phyloP scores from a whole-genome alignment of 2,113 vertebrate genomes.

The Anseranas semipalmata region DNA sequence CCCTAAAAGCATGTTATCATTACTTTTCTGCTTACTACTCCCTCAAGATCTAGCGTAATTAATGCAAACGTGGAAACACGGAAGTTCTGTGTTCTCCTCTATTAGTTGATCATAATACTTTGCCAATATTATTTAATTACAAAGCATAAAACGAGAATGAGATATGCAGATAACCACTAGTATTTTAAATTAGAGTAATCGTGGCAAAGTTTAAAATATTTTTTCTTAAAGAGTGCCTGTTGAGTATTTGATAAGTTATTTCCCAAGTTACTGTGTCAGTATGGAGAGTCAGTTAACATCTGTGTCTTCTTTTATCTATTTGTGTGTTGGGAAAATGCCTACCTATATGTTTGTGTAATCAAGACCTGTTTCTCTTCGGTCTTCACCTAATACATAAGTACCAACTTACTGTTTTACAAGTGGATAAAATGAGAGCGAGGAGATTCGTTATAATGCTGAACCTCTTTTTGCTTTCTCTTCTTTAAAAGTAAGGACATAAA shows the following conservation, averaged over 20 bases:
- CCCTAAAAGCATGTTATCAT: not conserved
- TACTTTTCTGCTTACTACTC: not conserved
- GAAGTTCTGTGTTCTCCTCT: not conserved
- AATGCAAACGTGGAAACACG: not conserved
- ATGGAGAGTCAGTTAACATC: not conserved
- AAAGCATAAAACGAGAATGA: not conserved
- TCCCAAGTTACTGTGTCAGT: not conserved
- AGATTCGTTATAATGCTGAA: not conserved
- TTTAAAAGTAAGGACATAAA: conserved; percentile 20
- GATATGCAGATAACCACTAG: not conserved
- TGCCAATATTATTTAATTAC: not conserved
- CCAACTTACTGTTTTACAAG: not conserved
- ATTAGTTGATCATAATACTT: not conserved
- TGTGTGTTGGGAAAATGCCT: not conserved
- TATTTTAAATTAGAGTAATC: not conserved
- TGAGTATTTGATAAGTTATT: not conserved
- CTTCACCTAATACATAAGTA: not conserved
- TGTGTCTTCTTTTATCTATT: not conserved
- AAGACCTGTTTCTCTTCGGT: not conserved
- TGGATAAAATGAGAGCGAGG: not conserved
- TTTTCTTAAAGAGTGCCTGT: not conserved
- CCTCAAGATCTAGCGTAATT: not conserved
- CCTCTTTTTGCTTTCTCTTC: not conserved
- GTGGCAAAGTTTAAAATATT: not conserved
- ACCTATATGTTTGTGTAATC: not conserved